These are phyloP conservation scores for Phyllostomus discolor DNA, from an alignment of 2,113 vertebrate genomes.

Conservation along the genomic window DNA sequence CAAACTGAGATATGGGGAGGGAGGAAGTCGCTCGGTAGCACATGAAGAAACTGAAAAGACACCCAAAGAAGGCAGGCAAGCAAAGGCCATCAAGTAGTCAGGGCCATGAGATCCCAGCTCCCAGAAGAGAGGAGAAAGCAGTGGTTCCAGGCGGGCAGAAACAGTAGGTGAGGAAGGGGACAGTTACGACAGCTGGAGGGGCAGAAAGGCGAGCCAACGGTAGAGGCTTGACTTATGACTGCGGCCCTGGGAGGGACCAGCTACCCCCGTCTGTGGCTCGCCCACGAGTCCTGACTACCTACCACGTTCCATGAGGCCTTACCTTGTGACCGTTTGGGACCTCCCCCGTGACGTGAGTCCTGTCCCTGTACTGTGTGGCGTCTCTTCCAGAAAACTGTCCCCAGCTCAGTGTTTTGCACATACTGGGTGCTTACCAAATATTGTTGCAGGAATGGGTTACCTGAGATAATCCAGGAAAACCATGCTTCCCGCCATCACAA, in stretches of 20 bases:
- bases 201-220: background rate
- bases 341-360: background rate
- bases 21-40: background rate
- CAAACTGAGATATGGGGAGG: background rate
- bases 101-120: background rate
- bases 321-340: background rate
- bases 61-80: background rate
- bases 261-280: fast-evolving
- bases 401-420: background rate
- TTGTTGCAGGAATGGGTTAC: background rate
- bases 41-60: background rate
- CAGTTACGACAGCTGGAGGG: background rate
- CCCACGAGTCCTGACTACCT: background rate
- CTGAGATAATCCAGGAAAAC: background rate
- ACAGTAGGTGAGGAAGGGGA: background rate
- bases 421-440: background rate
- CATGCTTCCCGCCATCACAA: background rate
- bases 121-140: background rate
- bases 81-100: too few species aligned
- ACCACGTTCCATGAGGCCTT: background rate
- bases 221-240: background rate
- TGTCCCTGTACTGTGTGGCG: too few species aligned
- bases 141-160: background rate
- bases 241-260: background rate
- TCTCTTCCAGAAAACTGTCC: background rate